Base-by-base conservation (phyloP, 1,140 invertebrate species). In the Papilio machaon region DNA sequence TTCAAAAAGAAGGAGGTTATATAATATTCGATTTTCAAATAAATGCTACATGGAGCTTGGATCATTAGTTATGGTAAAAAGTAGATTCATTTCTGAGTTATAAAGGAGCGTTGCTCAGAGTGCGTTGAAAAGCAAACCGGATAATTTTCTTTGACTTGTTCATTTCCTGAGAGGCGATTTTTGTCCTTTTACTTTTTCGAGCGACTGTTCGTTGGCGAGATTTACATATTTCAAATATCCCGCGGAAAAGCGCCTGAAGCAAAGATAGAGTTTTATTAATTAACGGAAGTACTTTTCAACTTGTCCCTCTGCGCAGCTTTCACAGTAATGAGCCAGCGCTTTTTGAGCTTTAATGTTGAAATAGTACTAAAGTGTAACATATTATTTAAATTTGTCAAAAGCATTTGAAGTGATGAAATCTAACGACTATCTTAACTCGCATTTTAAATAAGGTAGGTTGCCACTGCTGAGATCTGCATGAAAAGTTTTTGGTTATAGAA, bases 191-290 rank as follows among this genome's bases (percentile, higher is more conserved):
- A 64, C 58, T 79, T 64, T 60, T 78, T 43, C 13, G 23, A 60
- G 54, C 30, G 52, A 60, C 15, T 78, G 77, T 79, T 67, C 54
- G 77, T 79, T 79, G 77, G 58, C 58, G 35, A 46, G 77, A 79
- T 79, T 79, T 79, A 79, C 77, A 79, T 79, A 79, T 79, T 79
- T 79, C 54, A 64, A 79, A 79, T 79, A 79, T 79, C 35, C 77
- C 58, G 77, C 54, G 64, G 58, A 79, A 79, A 64, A 79, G 58
- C 77, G 77, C 77, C 35, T n/a, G 54, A 47, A 67, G 77, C 38
- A 47, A 19, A 79, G 77, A 64, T 64, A 47, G 77, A 79, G 77
- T 79, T 79, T 52, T 79, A 79, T 79, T 79, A 79, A 79, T 79
- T 79, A 79, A 79, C 43, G 77, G 58, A 64, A 46, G 77, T 64